phyloP scores from a whole-genome alignment of 2,888 invertebrate genomes.

The Aspidiotus rigidus region DNA sequence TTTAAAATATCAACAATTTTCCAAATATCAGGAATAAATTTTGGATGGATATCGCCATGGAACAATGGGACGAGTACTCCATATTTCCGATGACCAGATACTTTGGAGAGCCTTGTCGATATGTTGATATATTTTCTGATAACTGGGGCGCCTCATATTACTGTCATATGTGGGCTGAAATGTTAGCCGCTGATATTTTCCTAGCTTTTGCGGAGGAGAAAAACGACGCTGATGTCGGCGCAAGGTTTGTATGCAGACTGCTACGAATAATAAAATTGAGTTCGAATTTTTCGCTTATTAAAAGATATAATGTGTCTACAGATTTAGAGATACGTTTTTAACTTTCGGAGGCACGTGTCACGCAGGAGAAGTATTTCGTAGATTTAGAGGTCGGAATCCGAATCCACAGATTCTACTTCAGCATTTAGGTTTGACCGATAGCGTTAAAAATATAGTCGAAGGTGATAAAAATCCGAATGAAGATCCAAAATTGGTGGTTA shows the following conservation, averaged over 20 bases:
- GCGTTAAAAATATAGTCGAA: neutral
- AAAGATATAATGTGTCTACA: constrained; percentile 34
- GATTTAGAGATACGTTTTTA: constrained; percentile 72
- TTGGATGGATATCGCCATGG: constrained; percentile 68
- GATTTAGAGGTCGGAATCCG: constrained; percentile 86
- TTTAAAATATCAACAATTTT: constrained; percentile 1
- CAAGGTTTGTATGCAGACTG: constrained; percentile 38
- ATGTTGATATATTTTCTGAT: constrained; percentile 70
- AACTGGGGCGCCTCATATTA: constrained; percentile 73
- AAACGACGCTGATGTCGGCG: constrained; percentile 39
- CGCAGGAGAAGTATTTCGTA: constrained; percentile 74
- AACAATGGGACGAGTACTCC: constrained; percentile 72
- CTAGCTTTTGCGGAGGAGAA: constrained; percentile 68
- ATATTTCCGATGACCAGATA: constrained; percentile 64
- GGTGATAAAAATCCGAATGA: constrained; percentile 5
- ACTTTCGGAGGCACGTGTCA: constrained; percentile 71
- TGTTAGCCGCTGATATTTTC: constrained; percentile 84
- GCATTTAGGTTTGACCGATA: constrained; percentile 46
- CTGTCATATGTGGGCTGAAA: constrained; percentile 69
- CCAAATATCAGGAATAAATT: constrained; percentile 51
- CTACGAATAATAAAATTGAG: neutral
- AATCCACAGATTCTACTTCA: constrained; percentile 69
- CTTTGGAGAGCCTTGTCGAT: constrained; percentile 77
- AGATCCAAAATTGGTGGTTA: constrained; percentile 18
- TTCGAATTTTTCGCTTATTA: neutral